A percentile compares a stretch with the other conserved stretches of the same genome.
These are phyloP conservation scores for Steinernema khuongi DNA, from an alignment of 1,140 invertebrate species.

Conservation along the genomic window DNA sequence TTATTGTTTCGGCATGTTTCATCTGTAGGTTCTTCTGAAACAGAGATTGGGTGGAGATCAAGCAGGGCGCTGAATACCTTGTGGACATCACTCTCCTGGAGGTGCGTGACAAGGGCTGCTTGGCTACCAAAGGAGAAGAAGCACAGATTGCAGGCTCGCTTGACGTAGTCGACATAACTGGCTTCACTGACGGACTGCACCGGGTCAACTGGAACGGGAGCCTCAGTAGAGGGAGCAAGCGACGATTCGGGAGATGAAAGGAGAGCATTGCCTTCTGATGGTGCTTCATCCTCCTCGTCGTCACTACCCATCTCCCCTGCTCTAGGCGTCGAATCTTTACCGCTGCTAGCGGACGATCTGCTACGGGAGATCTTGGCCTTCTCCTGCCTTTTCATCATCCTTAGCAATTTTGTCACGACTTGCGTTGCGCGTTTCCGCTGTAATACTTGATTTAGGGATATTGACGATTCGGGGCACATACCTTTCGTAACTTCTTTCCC, in stretches of 20 bases:
- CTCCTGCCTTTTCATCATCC: constrained; percentile 93
- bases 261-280: constrained; percentile 40
- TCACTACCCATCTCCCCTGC: constrained; percentile 47
- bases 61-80: constrained; percentile 63
- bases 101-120: constrained; percentile 82
- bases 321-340: constrained; percentile 32
- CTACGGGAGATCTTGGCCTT: constrained; percentile 82
- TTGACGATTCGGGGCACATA: constrained; percentile 28
- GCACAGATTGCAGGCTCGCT: constrained; percentile 86
- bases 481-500: constrained; percentile 28
- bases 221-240: neutral
- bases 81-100: constrained; percentile 86
- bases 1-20: constrained; percentile 25
- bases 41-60: neutral
- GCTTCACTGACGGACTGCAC: constrained; percentile 60
- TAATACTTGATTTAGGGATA: constrained; percentile 61
- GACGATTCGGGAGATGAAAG: constrained; percentile 23
- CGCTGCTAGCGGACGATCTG: neutral
- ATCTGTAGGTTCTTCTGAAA: constrained; percentile 28
- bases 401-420: constrained; percentile 90
- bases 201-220: constrained; percentile 43
- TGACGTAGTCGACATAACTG: constrained; percentile 75
- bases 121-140: constrained; percentile 85
- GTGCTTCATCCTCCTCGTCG: constrained; percentile 60
- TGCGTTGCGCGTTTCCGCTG: constrained; percentile 95